Evolutionary conservation across 2,888 invertebrate genomes (phyloP), one percentile per base, ranked within the genome.

Genomic region (Drosophila emarginata): DNA sequence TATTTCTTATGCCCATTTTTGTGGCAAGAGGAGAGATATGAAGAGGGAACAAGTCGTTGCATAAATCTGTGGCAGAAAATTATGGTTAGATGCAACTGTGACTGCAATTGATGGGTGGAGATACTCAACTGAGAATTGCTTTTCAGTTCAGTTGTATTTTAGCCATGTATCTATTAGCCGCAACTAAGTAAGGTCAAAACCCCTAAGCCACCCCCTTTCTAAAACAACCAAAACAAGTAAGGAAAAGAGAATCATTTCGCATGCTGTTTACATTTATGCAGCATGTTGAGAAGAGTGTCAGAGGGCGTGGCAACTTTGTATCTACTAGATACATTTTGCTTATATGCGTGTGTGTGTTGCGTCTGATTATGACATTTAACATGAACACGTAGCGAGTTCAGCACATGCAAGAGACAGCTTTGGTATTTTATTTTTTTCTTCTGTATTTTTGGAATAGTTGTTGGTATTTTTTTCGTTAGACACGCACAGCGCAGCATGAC

Each of bases 361-460:
- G 78, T 75, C 84, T 82, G 85, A 87, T 85, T 85, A 85, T 85
- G 85, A 85, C 85, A 85, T 85, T 82, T 79, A 79, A 87, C 85
- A 85, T 82, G 80, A 87, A 84, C 85, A 85, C 82, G 82, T 85
- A 86, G 73, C 64, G 67, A 72, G 72, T 72, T 61, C 78, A 78
- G 61, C 82, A 83, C 76, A 77, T 82, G 86, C 71, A 64, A 80
- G 64, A 72, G 77, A 82, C 75, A 82, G 71, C 74, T 40, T 58
- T 52, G 57, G 64, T 63, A 61, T 64, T 74, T 61, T 68, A 0
- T 26, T 61, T 54, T 14, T 57, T 57, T 61, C 23, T 15, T 45
- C 61, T 53, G 36, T 61, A 61, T 70, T 61, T 72, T 32, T 32
- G 32, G 45, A 36, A 50, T 12, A 67, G 15, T 52, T 51, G 60